Percentiles rank a stretch among this genome's conserved stretches.
These are phyloP conservation scores for Manis javanica DNA, from an alignment of 2,797 vertebrate species.

Conservation along the genomic window DNA sequence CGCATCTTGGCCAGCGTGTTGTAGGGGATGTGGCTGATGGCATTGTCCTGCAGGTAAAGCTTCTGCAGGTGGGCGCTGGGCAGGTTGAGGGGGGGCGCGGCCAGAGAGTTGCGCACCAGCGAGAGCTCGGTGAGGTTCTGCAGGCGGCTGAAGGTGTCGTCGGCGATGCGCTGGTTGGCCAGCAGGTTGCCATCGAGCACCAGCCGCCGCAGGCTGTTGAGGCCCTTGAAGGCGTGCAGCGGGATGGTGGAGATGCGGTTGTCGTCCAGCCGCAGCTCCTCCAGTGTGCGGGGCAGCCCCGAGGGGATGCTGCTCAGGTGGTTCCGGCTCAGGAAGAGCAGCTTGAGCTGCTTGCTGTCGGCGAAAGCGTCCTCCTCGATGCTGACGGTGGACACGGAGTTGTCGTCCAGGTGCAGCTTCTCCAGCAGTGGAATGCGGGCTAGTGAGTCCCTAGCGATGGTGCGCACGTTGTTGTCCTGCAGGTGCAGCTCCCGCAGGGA, in stretches of 20 bases:
- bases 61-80: constrained; percentile 93
- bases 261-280: constrained; percentile 96
- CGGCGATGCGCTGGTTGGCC: constrained; percentile 96
- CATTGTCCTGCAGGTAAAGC: constrained; percentile 95
- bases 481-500: constrained; percentile 95
- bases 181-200: constrained; percentile 97
- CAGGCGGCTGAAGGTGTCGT: constrained; percentile 94
- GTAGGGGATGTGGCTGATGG: constrained; percentile 93
- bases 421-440: constrained; percentile 94
- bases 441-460: constrained; percentile 91
- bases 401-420: constrained; percentile 96
- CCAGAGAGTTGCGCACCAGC: constrained; percentile 93
- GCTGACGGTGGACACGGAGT: constrained; percentile 96
- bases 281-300: constrained; percentile 94
- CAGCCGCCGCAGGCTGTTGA: constrained; percentile 92
- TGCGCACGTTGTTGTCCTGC: constrained; percentile 97
- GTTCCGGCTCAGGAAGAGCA: constrained; percentile 96
- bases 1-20: constrained; percentile 93
- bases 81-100: constrained; percentile 94
- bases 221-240: constrained; percentile 93
- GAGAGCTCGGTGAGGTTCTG: constrained; percentile 96
- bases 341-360: constrained; percentile 91
- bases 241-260: constrained; percentile 98
- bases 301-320: constrained; percentile 97
- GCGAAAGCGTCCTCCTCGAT: constrained; percentile 97